A percentile compares a stretch with the other conserved stretches of the same genome.
Conservation (phyloP, 1,140 invertebrate species). For the Globodera rostochiensis region DNA sequence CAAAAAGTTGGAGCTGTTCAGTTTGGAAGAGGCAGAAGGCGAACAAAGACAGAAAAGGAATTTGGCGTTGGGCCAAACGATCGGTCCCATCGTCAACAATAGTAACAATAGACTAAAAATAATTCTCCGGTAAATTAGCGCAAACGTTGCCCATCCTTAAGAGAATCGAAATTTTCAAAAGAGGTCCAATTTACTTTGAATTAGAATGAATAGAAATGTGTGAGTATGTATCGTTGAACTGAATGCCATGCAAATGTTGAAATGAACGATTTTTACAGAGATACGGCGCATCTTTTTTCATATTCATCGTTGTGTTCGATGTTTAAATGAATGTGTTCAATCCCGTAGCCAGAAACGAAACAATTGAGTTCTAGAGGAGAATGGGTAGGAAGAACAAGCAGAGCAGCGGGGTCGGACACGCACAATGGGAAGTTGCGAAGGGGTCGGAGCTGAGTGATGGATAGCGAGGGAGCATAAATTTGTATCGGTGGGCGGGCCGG, state of each 20-base stretch:
- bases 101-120: no score
- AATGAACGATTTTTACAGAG: no score
- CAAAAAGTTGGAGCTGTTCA: not conserved
- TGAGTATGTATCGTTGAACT: no score
- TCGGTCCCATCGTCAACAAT: no score
- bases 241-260: no score
- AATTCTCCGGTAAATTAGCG: no score
- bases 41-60: not conserved
- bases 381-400: slow-evolving; percentile 4
- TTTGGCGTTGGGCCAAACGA: no score
- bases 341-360: not conserved
- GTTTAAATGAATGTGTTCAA: not conserved
- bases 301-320: not conserved
- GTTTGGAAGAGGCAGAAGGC: not conserved
- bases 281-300: no score
- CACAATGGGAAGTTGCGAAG: not conserved
- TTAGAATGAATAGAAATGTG: no score
- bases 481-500: not conserved
- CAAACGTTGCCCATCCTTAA: no score
- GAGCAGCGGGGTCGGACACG: slow-evolving; percentile 15
- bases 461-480: not conserved
- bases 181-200: no score
- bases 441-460: not conserved
- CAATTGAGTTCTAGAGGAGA: not conserved
- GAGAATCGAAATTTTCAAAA: no score